phyloP scores from a whole-genome alignment of 2,888 invertebrate genomes.

The Eupithecia inturbata region DNA sequence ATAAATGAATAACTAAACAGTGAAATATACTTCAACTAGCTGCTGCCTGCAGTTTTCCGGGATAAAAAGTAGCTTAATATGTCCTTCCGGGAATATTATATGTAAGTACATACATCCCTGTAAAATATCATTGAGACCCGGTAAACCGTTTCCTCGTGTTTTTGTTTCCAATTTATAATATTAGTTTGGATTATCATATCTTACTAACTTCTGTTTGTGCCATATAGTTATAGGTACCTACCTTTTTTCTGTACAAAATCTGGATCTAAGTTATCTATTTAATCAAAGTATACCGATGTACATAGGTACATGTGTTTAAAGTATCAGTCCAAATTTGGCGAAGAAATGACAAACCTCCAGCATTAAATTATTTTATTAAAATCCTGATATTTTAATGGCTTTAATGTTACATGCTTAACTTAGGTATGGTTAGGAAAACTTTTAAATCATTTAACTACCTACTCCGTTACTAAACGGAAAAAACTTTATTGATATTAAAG shows the following conservation, averaged over 20 bases:
- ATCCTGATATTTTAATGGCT: background rate
- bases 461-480: slow-evolving; percentile 31
- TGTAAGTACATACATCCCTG: too few species aligned
- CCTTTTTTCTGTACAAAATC: background rate
- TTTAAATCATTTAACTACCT: background rate
- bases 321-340: background rate
- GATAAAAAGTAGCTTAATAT: background rate
- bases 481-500: slow-evolving; percentile 11
- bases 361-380: background rate
- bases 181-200: too few species aligned
- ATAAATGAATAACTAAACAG: background rate
- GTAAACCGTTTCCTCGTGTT: too few species aligned
- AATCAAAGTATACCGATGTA: too few species aligned
- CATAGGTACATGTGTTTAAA: background rate
- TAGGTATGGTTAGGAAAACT: too few species aligned
- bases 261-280: too few species aligned
- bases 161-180: too few species aligned
- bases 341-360: background rate
- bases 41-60: background rate
- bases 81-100: too few species aligned
- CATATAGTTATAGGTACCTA: too few species aligned
- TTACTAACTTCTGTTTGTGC: too few species aligned
- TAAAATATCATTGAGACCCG: too few species aligned
- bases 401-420: background rate
- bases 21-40: background rate